These are phyloP conservation scores for Colistium nudipinnis DNA, from an alignment of 2,113 vertebrate species.

Conservation along the genomic window DNA sequence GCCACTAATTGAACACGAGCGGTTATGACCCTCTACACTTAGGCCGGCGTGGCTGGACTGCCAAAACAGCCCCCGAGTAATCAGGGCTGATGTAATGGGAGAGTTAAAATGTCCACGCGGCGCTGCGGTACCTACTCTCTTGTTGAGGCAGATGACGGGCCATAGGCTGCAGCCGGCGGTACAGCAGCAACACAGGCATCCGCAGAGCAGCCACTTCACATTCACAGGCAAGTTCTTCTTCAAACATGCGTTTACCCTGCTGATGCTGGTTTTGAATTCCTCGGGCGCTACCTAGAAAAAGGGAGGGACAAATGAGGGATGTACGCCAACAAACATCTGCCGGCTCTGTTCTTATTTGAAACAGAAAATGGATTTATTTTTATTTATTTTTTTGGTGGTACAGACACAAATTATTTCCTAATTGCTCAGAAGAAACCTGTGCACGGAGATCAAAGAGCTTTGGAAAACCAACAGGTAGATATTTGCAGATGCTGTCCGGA, in stretches of 20 bases:
- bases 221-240: constrained; percentile 97
- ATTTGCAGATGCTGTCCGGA: constrained; percentile 76
- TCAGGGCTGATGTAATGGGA: constrained; percentile 61
- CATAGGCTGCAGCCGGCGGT: constrained; percentile 98
- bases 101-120: constrained; percentile 50
- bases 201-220: constrained; percentile 97
- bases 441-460: constrained; percentile 71
- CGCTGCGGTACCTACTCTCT: constrained; percentile 88
- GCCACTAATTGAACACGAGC: constrained; percentile 61
- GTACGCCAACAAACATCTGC: not conserved
- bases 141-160: constrained; percentile 99
- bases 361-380: constrained; percentile 1
- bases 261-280: constrained; percentile 97
- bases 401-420: constrained; percentile 40
- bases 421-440: constrained; percentile 41
- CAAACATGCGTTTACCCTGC: constrained; percentile 92
- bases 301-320: not conserved
- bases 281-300: constrained; percentile 93
- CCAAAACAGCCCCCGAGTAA: constrained; percentile 64
- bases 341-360: not conserved
- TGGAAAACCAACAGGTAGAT: constrained; percentile 68
- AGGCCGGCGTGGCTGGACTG: constrained; percentile 52
- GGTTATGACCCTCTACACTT: constrained; percentile 57
- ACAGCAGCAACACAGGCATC: constrained; percentile 98
- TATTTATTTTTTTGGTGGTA: not conserved